Evolutionary conservation across 2,797 vertebrate genomes (phyloP), one percentile per base, ranked within the genome.

Genomic region (Platalea minor): DNA sequence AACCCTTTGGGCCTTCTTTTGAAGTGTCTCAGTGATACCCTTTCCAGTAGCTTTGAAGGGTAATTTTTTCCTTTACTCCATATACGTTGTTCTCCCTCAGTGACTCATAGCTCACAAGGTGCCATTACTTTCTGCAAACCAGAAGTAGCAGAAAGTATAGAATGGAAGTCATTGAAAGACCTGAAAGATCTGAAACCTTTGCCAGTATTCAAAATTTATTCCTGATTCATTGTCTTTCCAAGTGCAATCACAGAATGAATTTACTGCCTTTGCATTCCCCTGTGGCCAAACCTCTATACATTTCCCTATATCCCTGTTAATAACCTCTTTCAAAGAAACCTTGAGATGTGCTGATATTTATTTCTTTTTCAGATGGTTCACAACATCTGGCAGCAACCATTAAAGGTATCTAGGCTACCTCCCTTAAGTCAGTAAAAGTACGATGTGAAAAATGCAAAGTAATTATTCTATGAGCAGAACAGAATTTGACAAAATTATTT

Each of bases 1-100:
- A 89, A 98, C 93, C 53, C 82, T 97, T 97, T 97, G 87, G 93
- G 95, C 35, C 79, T 92, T 64, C 78, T 91, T 89, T 85, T 83
- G 94, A 95, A 80, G 53, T 74, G n/a, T 83, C 74, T 79, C 57
- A 73, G 64, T 56, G 60, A 73, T 95, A 84, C 48, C 82, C 83
- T 93, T 95, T 97, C 87, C 65, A 56, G 88, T 63, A 95, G 31
- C 60, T 95, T 82, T 95, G 88, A 93, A 92, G 88, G 83, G 57
- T 89, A 93, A 54, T 80, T 89, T 74, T 85, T 84, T 63, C 37
- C 35, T 96, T 95, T 97, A 74, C 46, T 93, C 75, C 19, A 3
- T 59, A 53, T 43, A 26, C 89, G 24, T 80, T 84, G 54, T 56
- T 83, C 50, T 77, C 31, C 69, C 57, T 77, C 33, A 11, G 37